Conservation (phyloP, 1,140 invertebrate species). For the Mylabris phalerata region DNA sequence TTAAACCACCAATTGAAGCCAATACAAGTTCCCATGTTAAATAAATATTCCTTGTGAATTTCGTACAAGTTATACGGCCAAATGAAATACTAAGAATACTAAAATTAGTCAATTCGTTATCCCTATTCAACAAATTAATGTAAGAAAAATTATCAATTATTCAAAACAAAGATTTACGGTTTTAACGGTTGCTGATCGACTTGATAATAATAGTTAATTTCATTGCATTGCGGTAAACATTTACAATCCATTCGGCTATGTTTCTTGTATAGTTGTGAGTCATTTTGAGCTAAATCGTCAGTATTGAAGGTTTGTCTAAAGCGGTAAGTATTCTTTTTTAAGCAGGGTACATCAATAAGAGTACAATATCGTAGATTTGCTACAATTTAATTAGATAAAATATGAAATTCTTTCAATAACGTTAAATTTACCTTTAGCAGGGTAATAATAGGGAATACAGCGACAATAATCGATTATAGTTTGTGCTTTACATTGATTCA, state of each 20-base stretch:
- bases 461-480: constrained; percentile 6
- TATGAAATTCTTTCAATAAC: background rate
- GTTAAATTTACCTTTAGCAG: background rate
- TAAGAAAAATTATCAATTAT: background rate
- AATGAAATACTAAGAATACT: constrained; percentile 13
- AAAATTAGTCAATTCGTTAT: background rate
- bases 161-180: background rate
- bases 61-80: constrained; percentile 11
- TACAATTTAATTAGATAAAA: constrained; percentile 2
- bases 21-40: constrained; percentile 17
- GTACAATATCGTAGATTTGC: constrained; percentile 14
- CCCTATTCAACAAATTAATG: constrained; percentile 1
- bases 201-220: constrained; percentile 8
- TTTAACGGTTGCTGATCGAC: constrained; percentile 4
- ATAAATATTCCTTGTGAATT: constrained; percentile 14
- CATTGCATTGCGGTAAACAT: constrained; percentile 7
- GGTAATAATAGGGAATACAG: constrained; percentile 19
- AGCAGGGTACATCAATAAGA: constrained; percentile 11
- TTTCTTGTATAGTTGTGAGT: background rate
- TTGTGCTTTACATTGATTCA: constrained; percentile 13
- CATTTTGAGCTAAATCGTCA: too few species aligned
- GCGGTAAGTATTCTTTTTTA: constrained; percentile 7
- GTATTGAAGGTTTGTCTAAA: too few species aligned
- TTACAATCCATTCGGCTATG: background rate
- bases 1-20: constrained; percentile 44